Conservation (phyloP, 2,797 vertebrate species). For the Decapterus maruadsi region DNA sequence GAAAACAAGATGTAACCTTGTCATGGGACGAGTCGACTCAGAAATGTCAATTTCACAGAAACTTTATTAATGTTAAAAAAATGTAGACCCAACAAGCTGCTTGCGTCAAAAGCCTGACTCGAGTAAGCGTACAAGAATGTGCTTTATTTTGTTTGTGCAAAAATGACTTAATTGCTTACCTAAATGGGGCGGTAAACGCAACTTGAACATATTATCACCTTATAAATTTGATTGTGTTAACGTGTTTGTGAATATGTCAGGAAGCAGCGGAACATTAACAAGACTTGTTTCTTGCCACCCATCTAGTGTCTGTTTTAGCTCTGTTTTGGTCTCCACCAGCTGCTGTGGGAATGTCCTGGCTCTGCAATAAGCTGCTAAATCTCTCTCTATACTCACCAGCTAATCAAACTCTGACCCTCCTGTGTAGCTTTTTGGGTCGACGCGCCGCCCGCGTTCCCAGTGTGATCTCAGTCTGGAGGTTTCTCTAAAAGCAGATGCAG, state of each 20-base stretch:
- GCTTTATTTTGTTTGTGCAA: neutral
- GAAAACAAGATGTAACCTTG: neutral
- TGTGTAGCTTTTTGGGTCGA: conserved; percentile 40
- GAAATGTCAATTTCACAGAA: conserved; percentile 1
- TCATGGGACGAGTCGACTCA: neutral
- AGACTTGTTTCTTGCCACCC: neutral
- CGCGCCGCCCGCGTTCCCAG: conserved; percentile 17
- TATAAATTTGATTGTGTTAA: neutral
- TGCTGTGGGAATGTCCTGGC: neutral
- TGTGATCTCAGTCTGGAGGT: conserved; percentile 56
- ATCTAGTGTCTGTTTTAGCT: neutral
- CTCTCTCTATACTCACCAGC: conserved; percentile 9
- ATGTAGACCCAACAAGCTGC: neutral
- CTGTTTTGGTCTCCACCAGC: conserved; percentile 8
- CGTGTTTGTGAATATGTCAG: neutral
- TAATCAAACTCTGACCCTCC: conserved; percentile 37
- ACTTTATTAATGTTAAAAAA: neutral
- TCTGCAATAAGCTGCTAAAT: neutral
- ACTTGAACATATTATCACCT: neutral
- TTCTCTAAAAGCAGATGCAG: conserved; percentile 35
- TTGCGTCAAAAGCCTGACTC: too few species aligned
- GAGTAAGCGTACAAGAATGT: too few species aligned
- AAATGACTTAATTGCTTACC: neutral
- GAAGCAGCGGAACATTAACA: neutral
- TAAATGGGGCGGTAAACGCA: neutral